Evolutionary conservation across 2,113 vertebrate genomes (phyloP).

Genomic region (Alethe castanea): DNA sequence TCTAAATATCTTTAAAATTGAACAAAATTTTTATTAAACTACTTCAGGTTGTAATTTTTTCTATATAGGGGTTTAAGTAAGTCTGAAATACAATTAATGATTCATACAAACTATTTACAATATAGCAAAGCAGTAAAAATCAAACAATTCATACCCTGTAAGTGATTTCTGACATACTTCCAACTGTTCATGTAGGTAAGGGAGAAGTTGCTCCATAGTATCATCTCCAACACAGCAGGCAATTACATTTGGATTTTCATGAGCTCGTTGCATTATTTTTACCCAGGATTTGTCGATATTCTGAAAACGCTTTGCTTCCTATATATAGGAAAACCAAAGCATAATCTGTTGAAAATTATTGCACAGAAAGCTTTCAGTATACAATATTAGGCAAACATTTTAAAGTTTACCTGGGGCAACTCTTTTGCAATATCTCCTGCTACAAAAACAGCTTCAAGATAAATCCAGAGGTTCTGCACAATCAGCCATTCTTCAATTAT

Average conservation of each 20-base stretch:
- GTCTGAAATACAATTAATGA: not conserved
- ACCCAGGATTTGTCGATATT: constrained; percentile 80
- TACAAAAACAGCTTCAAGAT: constrained; percentile 81
- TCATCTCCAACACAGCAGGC: constrained; percentile 78
- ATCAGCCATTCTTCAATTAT: constrained; percentile 81
- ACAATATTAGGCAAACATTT: not conserved
- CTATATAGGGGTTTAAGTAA: not conserved
- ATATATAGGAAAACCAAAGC: not conserved
- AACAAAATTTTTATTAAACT: constrained; percentile 1
- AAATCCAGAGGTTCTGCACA: constrained; percentile 82
- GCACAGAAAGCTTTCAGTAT: not conserved
- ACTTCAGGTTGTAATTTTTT: not conserved
- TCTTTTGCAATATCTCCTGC: constrained; percentile 81
- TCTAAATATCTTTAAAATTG: constrained; percentile 75
- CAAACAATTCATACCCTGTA: constrained; percentile 66
- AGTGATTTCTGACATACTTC: constrained; percentile 81
- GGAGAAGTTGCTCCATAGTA: constrained; percentile 76
- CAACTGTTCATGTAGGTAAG: constrained; percentile 77
- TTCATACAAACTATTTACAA: not conserved
- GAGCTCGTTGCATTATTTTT: constrained; percentile 79
- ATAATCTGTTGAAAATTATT: not conserved
- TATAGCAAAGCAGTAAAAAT: not conserved
- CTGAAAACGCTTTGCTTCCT: constrained; percentile 82
- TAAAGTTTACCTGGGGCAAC: constrained; percentile 74
- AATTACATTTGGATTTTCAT: constrained; percentile 74